These are phyloP conservation scores for Nothoprocta perdicaria DNA, from an alignment of 2,113 vertebrate genomes.

Conservation along the genomic window DNA sequence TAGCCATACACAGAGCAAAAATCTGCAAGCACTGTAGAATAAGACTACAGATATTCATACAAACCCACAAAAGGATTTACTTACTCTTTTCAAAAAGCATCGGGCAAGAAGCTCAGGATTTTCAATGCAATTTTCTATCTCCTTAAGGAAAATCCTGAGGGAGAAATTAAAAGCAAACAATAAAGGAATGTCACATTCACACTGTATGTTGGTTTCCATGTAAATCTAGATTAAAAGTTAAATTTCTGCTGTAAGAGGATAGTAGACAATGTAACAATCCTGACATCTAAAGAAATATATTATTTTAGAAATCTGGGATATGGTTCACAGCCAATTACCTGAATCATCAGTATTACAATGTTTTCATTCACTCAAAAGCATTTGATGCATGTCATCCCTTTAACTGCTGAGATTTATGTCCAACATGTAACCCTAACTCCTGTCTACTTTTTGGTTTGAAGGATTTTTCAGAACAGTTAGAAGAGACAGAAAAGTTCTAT, in stretches of 20 bases:
- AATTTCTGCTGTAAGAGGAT: not conserved
- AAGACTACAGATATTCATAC: not conserved
- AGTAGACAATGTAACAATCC: not conserved
- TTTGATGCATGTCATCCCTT: not conserved
- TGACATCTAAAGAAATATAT: not conserved
- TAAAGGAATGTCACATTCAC: not conserved
- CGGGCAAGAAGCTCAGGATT: constrained; percentile 90
- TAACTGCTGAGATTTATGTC: not conserved
- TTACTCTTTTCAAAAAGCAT: constrained; percentile 94
- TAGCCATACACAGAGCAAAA: not conserved
- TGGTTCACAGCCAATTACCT: not conserved
- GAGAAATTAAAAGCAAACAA: constrained; percentile 5
- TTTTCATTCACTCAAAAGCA: constrained; percentile 7
- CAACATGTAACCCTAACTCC: not conserved
- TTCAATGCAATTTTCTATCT: constrained; percentile 90
- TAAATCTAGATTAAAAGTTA: not conserved
- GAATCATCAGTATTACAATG: not conserved
- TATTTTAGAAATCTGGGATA: not conserved
- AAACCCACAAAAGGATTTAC: constrained; percentile 44
- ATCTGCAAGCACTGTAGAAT: not conserved
- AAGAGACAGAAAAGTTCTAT: constrained; percentile 22
- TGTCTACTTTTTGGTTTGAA: not conserved
- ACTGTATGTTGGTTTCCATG: not conserved
- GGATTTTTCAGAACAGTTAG: constrained; percentile 19
- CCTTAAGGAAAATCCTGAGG: constrained; percentile 90